Evolutionary conservation across 2,888 invertebrate genomes (phyloP).

Genomic region (Drosophila quinaria): DNA sequence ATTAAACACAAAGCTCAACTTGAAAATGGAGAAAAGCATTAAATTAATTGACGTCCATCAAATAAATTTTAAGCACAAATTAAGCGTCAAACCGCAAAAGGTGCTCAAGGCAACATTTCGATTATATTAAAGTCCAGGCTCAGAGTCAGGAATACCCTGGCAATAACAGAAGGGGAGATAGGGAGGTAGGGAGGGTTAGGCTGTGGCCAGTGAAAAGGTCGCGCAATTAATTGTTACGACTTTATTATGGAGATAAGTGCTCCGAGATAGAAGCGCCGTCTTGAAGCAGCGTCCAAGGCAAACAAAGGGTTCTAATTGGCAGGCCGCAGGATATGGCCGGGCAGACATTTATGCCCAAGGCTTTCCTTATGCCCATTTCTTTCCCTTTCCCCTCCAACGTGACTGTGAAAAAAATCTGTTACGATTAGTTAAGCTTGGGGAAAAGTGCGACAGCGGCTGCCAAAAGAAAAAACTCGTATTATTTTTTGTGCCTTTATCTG

Average conservation of each 20-base stretch:
- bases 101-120: conserved; percentile 19
- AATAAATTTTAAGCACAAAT: conserved; percentile 78
- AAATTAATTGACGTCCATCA: conserved; percentile 78
- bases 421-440: conserved; percentile 81
- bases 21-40: conserved; percentile 56
- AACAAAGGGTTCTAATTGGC: conserved; percentile 83
- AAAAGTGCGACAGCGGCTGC: conserved; percentile 57
- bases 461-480: conserved; percentile 46
- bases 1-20: conserved; percentile 33
- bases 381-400: conserved; percentile 40
- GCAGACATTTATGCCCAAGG: conserved; percentile 69
- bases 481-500: conserved; percentile 73
- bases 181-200: conserved; percentile 11
- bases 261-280: conserved; percentile 45
- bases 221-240: conserved; percentile 84
- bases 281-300: conserved; percentile 45
- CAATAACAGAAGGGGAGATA: not conserved
- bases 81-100: conserved; percentile 67
- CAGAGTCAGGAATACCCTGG: conserved; percentile 15
- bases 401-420: conserved; percentile 83
- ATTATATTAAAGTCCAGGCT: conserved; percentile 31
- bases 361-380: conserved; percentile 42
- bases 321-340: conserved; percentile 70
- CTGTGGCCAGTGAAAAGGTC: conserved; percentile 59
- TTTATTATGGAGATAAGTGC: conserved; percentile 84